Evolutionary conservation across 2,888 invertebrate genomes (phyloP).

Genomic region (Nephrocerus scutellatus): DNA sequence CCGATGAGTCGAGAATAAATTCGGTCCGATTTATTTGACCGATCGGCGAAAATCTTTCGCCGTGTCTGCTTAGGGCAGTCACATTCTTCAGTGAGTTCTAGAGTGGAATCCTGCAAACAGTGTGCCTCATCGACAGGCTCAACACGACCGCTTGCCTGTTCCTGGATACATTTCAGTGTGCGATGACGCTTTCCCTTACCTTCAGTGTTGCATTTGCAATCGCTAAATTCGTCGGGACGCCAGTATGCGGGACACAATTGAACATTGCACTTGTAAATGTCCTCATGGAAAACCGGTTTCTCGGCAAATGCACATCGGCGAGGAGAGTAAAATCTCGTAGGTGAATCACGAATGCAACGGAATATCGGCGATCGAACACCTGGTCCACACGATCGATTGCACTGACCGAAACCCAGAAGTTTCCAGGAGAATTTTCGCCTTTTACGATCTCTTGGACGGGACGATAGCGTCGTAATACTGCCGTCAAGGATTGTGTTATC

Average conservation of each 20-base stretch:
- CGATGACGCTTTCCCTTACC: conserved; percentile 61
- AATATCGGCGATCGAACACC: conserved; percentile 43
- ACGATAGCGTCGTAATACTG: conserved; percentile 14
- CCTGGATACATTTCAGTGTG: conserved; percentile 59
- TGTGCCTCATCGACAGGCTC: conserved; percentile 52
- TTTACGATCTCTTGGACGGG: conserved; percentile 45
- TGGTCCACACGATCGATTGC: conserved; percentile 72
- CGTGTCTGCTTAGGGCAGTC: conserved; percentile 34
- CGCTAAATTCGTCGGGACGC: conserved; percentile 66
- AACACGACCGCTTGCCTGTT: conserved; percentile 35
- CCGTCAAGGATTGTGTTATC: conserved; percentile 24
- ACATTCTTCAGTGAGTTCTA: conserved; percentile 44
- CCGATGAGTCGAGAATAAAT: conserved; percentile 27
- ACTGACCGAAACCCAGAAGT: conserved; percentile 66
- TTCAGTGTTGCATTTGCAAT: conserved; percentile 66
- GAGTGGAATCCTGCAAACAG: conserved; percentile 52
- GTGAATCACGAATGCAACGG: conserved; percentile 59
- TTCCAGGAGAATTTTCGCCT: conserved; percentile 62
- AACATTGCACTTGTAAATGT: conserved; percentile 61
- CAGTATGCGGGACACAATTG: conserved; percentile 76
- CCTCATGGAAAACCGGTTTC: conserved; percentile 54
- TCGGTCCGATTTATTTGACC: conserved; percentile 22
- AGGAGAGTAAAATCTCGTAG: conserved; percentile 57
- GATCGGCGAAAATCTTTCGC: conserved; percentile 25
- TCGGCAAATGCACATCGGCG: conserved; percentile 59